Conservation (phyloP, 2,888 invertebrate species). For the Stictocephala bisonia region DNA sequence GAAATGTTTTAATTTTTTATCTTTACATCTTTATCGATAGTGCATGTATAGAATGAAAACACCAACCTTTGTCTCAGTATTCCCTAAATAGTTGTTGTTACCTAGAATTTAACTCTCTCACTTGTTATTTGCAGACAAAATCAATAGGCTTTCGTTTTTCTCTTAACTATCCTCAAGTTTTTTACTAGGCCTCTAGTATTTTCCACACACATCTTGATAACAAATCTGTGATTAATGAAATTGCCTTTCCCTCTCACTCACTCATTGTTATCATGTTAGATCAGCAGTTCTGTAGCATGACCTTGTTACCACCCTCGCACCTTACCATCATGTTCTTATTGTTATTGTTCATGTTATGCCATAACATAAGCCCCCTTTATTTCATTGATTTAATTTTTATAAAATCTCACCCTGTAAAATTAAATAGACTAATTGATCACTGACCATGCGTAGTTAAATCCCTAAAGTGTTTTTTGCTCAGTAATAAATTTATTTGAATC, state of each 20-base stretch:
- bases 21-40: constrained; percentile 44
- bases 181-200: constrained; percentile 30
- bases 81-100: constrained; percentile 38
- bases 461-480: constrained; percentile 5
- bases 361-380: too few relatives aligned
- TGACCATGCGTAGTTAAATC: too few relatives aligned
- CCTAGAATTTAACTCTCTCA: constrained; percentile 41
- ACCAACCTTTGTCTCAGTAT: constrained; percentile 46
- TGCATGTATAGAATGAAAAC: constrained; percentile 46
- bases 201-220: constrained; percentile 52
- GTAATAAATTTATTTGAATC: constrained; percentile 13
- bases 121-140: constrained; percentile 48
- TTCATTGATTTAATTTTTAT: too few relatives aligned
- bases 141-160: constrained; percentile 33
- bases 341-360: constrained; percentile 12
- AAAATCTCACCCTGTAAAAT: too few relatives aligned
- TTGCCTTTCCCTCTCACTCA: constrained; percentile 54
- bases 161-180: constrained; percentile 21
- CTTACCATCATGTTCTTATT: constrained; percentile 9
- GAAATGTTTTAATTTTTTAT: constrained; percentile 56
- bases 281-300: constrained; percentile 31
- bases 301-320: constrained; percentile 38
- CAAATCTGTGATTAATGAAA: constrained; percentile 57
- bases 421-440: constrained; percentile 1
- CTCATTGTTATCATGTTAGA: constrained; percentile 8